These are phyloP conservation scores for Merluccius polli DNA, from an alignment of 2,797 vertebrate species.

Conservation along the genomic window DNA sequence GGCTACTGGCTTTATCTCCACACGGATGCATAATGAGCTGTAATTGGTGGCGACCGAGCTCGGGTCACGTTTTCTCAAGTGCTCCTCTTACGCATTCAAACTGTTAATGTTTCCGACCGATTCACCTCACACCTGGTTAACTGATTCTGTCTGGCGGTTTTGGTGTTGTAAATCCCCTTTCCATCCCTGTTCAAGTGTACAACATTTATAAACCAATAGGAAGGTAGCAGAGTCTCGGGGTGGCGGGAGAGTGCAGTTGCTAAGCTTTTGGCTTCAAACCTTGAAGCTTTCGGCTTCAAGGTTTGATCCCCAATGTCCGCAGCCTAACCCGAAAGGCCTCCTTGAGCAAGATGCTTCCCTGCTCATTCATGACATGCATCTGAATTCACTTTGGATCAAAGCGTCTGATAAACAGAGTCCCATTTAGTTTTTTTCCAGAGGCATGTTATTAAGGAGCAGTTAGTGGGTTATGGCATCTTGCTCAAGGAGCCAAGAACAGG, in stretches of 20 bases:
- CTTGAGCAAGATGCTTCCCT: not conserved
- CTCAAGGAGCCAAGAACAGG: not conserved
- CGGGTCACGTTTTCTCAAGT: conserved; percentile 19
- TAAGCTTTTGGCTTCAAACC: too few relatives aligned
- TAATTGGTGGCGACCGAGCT: not conserved
- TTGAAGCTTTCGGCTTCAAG: too few relatives aligned
- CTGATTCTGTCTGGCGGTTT: conserved; percentile 26
- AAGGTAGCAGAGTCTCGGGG: not conserved
- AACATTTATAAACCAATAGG: not conserved
- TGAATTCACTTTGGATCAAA: not conserved
- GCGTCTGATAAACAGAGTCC: not conserved
- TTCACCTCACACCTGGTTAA: conserved; percentile 11
- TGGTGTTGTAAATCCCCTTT: not conserved
- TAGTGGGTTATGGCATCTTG: not conserved
- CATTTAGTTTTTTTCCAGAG: not conserved
- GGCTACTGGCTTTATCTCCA: not conserved
- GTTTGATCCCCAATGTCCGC: too few relatives aligned
- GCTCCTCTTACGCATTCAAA: conserved; percentile 10
- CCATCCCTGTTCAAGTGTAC: not conserved
- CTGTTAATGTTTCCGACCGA: not conserved
- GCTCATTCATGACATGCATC: not conserved
- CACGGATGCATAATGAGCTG: not conserved
- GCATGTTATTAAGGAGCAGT: not conserved
- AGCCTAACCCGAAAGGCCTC: not conserved
- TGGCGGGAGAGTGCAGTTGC: not conserved